Conservation (phyloP, 2,888 invertebrate genomes). For the Caenorhabditis drosophilae region DNA sequence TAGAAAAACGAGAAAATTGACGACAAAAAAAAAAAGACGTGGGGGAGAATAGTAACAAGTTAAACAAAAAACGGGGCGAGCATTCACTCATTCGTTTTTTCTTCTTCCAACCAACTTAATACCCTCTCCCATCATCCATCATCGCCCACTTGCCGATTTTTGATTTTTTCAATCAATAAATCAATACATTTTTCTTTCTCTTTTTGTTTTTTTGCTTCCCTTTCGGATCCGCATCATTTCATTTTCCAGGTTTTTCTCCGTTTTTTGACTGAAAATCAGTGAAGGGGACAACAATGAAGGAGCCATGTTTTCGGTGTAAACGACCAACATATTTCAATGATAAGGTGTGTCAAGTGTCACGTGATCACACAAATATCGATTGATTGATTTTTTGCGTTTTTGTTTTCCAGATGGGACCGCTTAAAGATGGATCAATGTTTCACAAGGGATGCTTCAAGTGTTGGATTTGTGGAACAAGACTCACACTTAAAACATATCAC, state of each 20-base stretch:
- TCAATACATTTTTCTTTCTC: constrained; percentile 9
- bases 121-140: too few relatives aligned
- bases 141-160: too few relatives aligned
- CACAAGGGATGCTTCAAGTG: constrained; percentile 70
- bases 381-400: too few relatives aligned
- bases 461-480: constrained; percentile 69
- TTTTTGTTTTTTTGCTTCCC: too few relatives aligned
- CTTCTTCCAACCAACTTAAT: too few relatives aligned
- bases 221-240: not conserved
- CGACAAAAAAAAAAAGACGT: too few relatives aligned
- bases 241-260: too few relatives aligned
- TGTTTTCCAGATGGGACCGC: constrained; percentile 63
- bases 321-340: constrained; percentile 70
- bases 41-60: constrained; percentile 11
- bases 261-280: too few relatives aligned
- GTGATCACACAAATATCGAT: not conserved
- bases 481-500: constrained; percentile 69
- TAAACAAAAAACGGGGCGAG: constrained; percentile 21
- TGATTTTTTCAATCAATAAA: constrained; percentile 10
- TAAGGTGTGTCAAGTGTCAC: constrained; percentile 41
- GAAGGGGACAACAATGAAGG: constrained; percentile 66
- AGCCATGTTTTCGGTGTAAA: constrained; percentile 69
- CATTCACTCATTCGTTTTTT: constrained; percentile 24
- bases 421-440: constrained; percentile 69
- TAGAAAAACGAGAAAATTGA: too few relatives aligned